Evolutionary conservation across 1,140 invertebrate genomes (phyloP).

Genomic region (Ceratina australensis): DNA sequence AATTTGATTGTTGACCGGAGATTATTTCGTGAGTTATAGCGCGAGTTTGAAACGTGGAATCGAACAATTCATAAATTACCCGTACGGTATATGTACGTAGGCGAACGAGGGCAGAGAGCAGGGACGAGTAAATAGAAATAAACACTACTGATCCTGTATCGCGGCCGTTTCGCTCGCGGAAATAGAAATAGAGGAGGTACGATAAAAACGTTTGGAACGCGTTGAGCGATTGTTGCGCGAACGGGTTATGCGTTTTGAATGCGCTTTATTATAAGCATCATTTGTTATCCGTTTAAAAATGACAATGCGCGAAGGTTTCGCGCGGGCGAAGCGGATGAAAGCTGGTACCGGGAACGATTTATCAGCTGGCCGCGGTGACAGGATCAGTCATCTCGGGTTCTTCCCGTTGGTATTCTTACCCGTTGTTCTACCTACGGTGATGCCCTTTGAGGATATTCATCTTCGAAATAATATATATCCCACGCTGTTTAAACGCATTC

Average conservation of each 20-base stretch:
- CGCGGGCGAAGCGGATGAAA: conserved; percentile 27
- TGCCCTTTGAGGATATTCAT: conserved; percentile 22
- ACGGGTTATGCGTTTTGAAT: conserved; percentile 57
- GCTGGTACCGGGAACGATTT: conserved; percentile 57
- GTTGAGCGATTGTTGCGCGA: conserved; percentile 39
- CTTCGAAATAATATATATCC: conserved; percentile 2
- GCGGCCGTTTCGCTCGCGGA: conserved; percentile 9
- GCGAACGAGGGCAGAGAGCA: background rate
- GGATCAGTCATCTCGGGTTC: conserved; percentile 47
- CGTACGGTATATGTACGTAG: background rate
- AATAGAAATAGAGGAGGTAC: conserved; percentile 11
- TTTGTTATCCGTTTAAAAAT: conserved; percentile 74
- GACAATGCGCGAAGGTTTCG: conserved; percentile 51
- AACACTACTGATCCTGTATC: conserved; percentile 29
- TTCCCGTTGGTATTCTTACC: conserved; percentile 16
- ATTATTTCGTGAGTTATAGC: too few relatives aligned
- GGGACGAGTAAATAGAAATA: background rate
- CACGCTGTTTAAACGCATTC: background rate
- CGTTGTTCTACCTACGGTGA: conserved; percentile 4
- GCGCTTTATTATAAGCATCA: conserved; percentile 70
- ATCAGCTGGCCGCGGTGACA: conserved; percentile 60
- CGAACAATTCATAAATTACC: conserved; percentile 12
- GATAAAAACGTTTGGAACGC: conserved; percentile 31
- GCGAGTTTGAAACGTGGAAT: too few relatives aligned
- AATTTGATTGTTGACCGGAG: too few relatives aligned